A percentile compares a stretch with the other conserved stretches of the same genome.
Evolutionary conservation across 2,888 invertebrate species (phyloP).

Genomic region (Lithosia quadra): DNA sequence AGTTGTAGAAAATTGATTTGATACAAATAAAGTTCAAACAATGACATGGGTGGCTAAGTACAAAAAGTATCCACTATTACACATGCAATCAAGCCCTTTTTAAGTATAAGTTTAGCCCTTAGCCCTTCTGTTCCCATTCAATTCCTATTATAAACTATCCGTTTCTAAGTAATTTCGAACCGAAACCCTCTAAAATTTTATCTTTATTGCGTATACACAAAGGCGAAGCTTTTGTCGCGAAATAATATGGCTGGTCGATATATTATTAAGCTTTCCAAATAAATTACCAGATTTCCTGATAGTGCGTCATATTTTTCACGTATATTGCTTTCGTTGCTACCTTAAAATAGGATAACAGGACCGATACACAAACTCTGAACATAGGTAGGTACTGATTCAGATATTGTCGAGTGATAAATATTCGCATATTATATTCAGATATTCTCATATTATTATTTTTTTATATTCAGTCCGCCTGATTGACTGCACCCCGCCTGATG

Average conservation of each 20-base stretch:
- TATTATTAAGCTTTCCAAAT: slow-evolving; percentile 48
- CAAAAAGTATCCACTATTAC: background rate
- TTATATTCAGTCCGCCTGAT: too few species aligned
- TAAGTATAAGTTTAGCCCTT: slow-evolving; percentile 26
- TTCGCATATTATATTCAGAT: too few species aligned
- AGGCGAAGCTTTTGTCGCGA: slow-evolving; percentile 46
- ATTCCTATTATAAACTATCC: slow-evolving; percentile 46
- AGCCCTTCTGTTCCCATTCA: slow-evolving; percentile 41
- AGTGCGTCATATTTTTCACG: slow-evolving; percentile 35
- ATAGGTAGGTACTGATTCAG: background rate
- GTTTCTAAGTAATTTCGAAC: slow-evolving; percentile 49
- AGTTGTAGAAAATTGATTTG: too few species aligned
- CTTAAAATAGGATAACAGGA: slow-evolving; percentile 4
- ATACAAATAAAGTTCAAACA: background rate
- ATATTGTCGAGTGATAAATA: background rate
- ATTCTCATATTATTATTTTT: too few species aligned
- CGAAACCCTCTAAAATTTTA: slow-evolving; percentile 55
- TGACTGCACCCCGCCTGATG: too few species aligned
- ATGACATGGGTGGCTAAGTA: background rate
- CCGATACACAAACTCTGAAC: background rate
- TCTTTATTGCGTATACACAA: slow-evolving; percentile 58
- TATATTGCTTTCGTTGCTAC: slow-evolving; percentile 17
- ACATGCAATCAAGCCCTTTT: slow-evolving; percentile 21
- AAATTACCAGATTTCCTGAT: slow-evolving; percentile 45
- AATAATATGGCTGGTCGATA: slow-evolving; percentile 39